These are phyloP conservation scores for Rugalucina vietnamica DNA, from an alignment of 2,888 invertebrate species.

Conservation along the genomic window DNA sequence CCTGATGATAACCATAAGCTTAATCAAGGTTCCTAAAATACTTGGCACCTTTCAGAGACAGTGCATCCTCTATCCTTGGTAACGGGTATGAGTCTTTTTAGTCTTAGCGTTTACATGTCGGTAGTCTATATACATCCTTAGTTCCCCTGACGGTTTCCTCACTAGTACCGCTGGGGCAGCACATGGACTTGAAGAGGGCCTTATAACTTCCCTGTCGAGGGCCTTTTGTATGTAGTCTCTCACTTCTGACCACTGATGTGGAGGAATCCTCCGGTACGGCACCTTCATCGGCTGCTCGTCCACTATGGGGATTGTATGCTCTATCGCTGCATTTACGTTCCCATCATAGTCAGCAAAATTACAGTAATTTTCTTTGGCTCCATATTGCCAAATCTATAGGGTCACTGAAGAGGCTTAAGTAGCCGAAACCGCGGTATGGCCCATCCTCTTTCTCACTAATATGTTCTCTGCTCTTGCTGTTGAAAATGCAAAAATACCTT, in stretches of 20 bases:
- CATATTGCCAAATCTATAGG: no score
- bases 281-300: constrained; percentile 40
- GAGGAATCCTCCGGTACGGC: constrained; percentile 38
- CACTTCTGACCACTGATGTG: not conserved
- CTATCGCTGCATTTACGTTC: constrained; percentile 15
- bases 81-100: not conserved
- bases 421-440: no score
- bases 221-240: not conserved
- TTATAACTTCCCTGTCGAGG: not conserved
- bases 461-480: no score
- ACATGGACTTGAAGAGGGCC: constrained; percentile 8
- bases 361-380: no score
- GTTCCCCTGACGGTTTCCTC: not conserved
- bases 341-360: constrained; percentile 13
- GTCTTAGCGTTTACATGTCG: not conserved
- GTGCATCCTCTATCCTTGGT: constrained; percentile 5
- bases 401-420: no score
- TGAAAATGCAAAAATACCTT: no score
- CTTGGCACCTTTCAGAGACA: not conserved
- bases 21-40: not conserved
- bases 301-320: constrained; percentile 20
- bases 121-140: constrained; percentile 6
- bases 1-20: constrained; percentile 62
- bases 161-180: constrained; percentile 16
- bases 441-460: no score